Evolutionary conservation across 30 jellyfish, hydroid and myxozoan species (phyloP).

Genomic region (Pseudorhiza aurosa): DNA sequence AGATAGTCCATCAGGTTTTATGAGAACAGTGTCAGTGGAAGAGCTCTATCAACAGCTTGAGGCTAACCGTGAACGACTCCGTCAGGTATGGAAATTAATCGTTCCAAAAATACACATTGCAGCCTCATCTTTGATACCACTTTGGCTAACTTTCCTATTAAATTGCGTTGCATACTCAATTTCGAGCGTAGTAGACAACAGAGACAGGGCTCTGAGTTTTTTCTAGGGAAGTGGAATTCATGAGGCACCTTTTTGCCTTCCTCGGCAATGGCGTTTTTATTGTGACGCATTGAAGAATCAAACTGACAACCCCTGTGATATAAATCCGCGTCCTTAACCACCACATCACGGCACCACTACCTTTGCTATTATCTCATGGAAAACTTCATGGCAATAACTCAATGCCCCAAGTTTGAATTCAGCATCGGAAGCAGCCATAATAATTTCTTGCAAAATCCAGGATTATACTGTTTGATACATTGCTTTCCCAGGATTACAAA

Average conservation of each 20-base stretch:
- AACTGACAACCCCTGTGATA: background rate
- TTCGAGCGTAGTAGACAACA: no score
- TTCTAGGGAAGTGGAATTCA: no score
- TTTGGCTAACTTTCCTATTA: no score
- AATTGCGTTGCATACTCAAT: no score
- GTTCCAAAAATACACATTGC: no score
- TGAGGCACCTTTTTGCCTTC: no score
- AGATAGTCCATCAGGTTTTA: slow-evolving; percentile 52
- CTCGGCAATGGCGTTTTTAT: background rate
- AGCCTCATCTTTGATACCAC: no score
- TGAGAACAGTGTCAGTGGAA: slow-evolving; percentile 27
- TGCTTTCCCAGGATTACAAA: slow-evolving; percentile 45
- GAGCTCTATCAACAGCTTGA: slow-evolving; percentile 35
- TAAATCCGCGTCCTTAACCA: no score
- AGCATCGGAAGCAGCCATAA: no score
- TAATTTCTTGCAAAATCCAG: background rate
- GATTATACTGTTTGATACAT: background rate
- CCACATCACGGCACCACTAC: no score
- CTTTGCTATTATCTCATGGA: background rate
- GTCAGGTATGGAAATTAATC: slow-evolving; percentile 5
- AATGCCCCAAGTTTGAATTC: no score
- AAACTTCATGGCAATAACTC: background rate
- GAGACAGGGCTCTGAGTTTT: no score
- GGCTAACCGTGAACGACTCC: slow-evolving; percentile 16
- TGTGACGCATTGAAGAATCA: background rate